These are phyloP conservation scores for Bombyx mandarina DNA, from an alignment of 1,140 invertebrate genomes.

Conservation along the genomic window DNA sequence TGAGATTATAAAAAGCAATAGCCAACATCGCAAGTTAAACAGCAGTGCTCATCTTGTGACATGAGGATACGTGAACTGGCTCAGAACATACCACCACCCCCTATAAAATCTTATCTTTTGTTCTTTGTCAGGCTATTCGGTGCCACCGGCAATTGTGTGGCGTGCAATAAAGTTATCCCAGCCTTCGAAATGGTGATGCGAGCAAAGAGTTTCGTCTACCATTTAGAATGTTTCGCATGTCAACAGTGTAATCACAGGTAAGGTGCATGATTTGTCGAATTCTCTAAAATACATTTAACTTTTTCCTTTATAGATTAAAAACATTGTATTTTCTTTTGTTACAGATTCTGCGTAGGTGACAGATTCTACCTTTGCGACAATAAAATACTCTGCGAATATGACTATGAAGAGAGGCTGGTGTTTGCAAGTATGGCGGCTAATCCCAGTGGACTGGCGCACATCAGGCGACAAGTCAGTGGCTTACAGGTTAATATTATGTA, in stretches of 20 bases:
- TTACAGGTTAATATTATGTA: conserved; percentile 74
- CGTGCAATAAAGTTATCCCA: conserved; percentile 93
- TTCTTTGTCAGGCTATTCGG: conserved; percentile 85
- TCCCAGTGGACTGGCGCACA: conserved; percentile 87
- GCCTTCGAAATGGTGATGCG: conserved; percentile 98
- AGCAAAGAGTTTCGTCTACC: conserved; percentile 94
- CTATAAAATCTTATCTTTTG: too few relatives aligned
- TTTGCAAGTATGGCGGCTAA: conserved; percentile 92
- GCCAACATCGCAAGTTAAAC: too few relatives aligned
- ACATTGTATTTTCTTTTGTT: conserved; percentile 21
- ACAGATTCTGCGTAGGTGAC: conserved; percentile 95
- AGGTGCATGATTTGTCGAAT: conserved; percentile 14
- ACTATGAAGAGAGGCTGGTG: conserved; percentile 92
- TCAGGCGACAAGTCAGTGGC: conserved; percentile 87
- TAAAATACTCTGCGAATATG: conserved; percentile 94
- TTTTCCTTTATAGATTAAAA: not conserved
- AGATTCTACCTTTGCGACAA: conserved; percentile 94
- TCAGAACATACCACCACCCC: too few relatives aligned
- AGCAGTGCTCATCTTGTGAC: too few relatives aligned
- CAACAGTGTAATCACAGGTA: conserved; percentile 97
- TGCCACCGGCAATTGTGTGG: conserved; percentile 92
- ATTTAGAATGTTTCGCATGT: conserved; percentile 96
- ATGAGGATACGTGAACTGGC: too few relatives aligned
- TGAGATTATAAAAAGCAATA: too few relatives aligned
- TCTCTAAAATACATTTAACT: too few relatives aligned